phyloP scores from a whole-genome alignment of 2,797 vertebrate species.

The Halcyon smyrnensis region DNA sequence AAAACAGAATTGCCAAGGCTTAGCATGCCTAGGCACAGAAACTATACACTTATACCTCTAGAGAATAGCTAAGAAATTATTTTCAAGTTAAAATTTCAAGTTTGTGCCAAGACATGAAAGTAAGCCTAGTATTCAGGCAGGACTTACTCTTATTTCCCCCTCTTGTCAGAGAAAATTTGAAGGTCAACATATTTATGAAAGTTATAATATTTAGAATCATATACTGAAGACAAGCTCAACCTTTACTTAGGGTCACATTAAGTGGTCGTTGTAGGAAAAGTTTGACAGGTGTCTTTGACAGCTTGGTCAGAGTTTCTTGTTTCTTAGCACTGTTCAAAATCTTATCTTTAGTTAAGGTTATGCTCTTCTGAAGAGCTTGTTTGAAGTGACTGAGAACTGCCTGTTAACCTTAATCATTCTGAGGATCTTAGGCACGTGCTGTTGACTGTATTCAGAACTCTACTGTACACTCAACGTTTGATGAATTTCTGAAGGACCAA shows the following conservation, averaged over 20 bases:
- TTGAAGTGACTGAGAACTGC: neutral
- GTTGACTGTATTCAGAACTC: neutral
- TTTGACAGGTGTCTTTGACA: neutral
- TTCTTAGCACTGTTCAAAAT: neutral
- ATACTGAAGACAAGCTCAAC: neutral
- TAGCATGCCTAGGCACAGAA: conserved; percentile 60
- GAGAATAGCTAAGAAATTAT: conserved; percentile 59
- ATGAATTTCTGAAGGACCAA: neutral
- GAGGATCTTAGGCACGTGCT: neutral
- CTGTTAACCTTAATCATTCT: neutral
- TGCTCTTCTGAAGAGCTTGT: neutral
- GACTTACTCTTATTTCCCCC: neutral
- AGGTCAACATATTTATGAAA: neutral
- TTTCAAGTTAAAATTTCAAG: conserved; percentile 28
- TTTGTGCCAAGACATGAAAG: neutral
- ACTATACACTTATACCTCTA: conserved; percentile 14
- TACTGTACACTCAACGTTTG: neutral
- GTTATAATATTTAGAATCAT: neutral
- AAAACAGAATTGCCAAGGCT: conserved; percentile 55
- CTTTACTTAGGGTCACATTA: neutral
- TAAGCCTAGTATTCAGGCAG: neutral
- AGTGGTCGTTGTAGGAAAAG: neutral
- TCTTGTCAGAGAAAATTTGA: neutral
- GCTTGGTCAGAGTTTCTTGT: neutral
- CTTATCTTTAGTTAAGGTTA: neutral